Percentiles rank a stretch among this genome's conserved stretches.
These are phyloP conservation scores for Marmota monax DNA, from an alignment of 2,113 vertebrate genomes.

Conservation along the genomic window DNA sequence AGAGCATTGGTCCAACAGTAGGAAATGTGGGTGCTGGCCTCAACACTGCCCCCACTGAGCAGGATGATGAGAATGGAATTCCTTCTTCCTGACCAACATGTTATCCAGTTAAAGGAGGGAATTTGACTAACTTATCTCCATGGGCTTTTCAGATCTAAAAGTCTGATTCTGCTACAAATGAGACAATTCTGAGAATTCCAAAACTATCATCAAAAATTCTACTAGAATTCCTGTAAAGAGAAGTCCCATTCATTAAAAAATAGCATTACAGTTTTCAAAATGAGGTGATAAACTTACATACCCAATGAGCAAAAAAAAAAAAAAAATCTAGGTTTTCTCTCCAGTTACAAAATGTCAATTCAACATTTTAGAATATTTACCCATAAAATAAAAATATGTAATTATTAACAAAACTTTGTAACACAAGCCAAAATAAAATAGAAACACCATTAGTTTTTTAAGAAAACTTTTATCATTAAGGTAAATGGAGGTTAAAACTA, in stretches of 20 bases:
- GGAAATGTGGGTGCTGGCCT: background rate
- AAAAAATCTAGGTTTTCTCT: background rate
- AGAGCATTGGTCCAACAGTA: background rate
- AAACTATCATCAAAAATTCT: background rate
- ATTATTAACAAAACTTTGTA: background rate
- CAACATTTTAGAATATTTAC: background rate
- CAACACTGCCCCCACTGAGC: background rate
- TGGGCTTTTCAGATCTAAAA: background rate
- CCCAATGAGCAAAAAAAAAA: background rate
- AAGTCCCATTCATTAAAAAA: slow-evolving; percentile 4
- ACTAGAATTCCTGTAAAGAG: slow-evolving; percentile 20
- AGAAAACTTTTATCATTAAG: background rate
- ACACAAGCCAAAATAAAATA: slow-evolving; percentile 36
- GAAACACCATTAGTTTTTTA: background rate
- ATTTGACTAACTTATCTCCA: background rate
- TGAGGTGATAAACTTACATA: background rate
- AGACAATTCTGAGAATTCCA: background rate
- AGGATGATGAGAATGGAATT: too few relatives aligned
- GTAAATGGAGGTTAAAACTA: background rate
- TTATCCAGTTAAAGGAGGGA: background rate
- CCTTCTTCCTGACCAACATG: background rate
- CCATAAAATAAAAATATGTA: background rate
- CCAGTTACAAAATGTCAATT: background rate
- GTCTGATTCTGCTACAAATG: background rate
- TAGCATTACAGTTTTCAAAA: background rate